Evolutionary conservation across 2,113 vertebrate species (phyloP).

Genomic region (Ciconia boyciana): DNA sequence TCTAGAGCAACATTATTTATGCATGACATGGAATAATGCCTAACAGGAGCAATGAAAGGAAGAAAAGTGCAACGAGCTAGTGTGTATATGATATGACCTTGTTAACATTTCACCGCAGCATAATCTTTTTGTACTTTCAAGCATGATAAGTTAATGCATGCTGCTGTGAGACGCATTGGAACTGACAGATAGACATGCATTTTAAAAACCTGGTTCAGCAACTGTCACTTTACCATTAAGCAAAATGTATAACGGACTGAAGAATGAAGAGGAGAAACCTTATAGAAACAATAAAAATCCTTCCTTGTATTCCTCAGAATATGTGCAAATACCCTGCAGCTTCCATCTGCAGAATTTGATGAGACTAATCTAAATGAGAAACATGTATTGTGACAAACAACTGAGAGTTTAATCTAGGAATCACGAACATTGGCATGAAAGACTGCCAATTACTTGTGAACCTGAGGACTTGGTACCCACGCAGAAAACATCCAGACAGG

Average conservation of each 20-base stretch:
- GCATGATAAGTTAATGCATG: slow-evolving; percentile 33
- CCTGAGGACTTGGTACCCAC: neutral
- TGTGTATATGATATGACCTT: slow-evolving; percentile 55
- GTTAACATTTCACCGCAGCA: slow-evolving; percentile 45
- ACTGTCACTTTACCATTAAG: neutral
- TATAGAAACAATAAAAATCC: neutral
- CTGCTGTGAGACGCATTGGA: neutral
- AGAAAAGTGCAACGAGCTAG: slow-evolving; percentile 47
- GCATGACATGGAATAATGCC: slow-evolving; percentile 50
- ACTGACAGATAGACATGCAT: slow-evolving; percentile 40
- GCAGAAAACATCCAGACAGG: neutral
- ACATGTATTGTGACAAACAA: neutral
- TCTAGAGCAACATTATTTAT: slow-evolving; percentile 50
- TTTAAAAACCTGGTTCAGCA: slow-evolving; percentile 24
- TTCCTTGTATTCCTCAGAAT: neutral
- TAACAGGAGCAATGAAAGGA: slow-evolving; percentile 48
- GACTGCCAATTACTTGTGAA: neutral
- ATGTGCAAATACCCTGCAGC: neutral
- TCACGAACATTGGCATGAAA: neutral
- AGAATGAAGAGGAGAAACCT: neutral
- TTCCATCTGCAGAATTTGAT: neutral
- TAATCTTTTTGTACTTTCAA: slow-evolving; percentile 54
- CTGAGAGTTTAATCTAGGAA: neutral
- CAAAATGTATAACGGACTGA: neutral
- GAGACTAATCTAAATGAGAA: slow-evolving; percentile 6